These are phyloP conservation scores for Calosoma granatense DNA, from an alignment of 1,140 invertebrate species.

Conservation along the genomic window DNA sequence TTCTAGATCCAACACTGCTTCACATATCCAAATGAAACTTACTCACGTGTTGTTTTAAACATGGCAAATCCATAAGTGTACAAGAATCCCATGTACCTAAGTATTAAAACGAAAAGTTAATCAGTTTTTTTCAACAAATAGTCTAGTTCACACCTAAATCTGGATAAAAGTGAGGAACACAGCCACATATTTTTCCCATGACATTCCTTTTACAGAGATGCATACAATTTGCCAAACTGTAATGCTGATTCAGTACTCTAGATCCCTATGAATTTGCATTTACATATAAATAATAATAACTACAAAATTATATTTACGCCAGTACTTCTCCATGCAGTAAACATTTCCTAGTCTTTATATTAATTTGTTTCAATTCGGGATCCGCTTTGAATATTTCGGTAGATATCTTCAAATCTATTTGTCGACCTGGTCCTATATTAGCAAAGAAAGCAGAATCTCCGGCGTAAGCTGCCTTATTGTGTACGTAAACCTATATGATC, in stretches of 20 bases:
- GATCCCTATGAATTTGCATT: too few species aligned
- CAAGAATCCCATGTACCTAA: not conserved
- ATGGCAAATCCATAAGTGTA: not conserved
- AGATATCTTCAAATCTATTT: not conserved
- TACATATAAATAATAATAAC: not conserved
- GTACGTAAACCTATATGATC: not conserved
- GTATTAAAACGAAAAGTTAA: not conserved
- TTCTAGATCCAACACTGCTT: not conserved
- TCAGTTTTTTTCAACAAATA: not conserved
- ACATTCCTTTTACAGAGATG: not conserved
- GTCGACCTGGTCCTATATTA: not conserved
- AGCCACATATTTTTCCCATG: not conserved
- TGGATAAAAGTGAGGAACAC: not conserved
- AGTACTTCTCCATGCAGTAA: not conserved
- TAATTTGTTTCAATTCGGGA: not conserved
- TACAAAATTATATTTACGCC: not conserved
- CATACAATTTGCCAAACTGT: not conserved
- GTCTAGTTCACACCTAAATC: not conserved
- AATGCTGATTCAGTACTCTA: not conserved
- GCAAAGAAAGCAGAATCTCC: not conserved
- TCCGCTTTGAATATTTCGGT: not conserved
- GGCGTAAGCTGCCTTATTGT: not conserved
- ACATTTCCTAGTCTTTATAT: not conserved
- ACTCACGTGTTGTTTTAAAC: not conserved
- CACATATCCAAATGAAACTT: not conserved